phyloP scores from a whole-genome alignment of 2,113 vertebrate species.

The Oophaga pumilio region DNA sequence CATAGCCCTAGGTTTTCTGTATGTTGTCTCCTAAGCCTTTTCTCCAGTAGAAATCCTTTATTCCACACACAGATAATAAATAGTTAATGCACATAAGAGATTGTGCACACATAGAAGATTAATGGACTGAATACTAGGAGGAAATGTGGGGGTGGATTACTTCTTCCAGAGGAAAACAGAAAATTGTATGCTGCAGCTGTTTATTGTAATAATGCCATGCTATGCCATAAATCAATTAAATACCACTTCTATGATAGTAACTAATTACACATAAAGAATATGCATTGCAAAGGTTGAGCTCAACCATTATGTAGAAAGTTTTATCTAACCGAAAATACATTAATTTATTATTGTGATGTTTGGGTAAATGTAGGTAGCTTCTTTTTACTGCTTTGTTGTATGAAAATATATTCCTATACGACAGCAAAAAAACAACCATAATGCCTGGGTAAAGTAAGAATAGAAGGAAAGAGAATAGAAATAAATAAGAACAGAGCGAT shows the following conservation, averaged over 20 bases:
- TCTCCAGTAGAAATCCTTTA: not conserved
- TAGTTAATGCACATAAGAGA: slow-evolving; percentile 29
- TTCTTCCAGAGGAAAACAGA: slow-evolving; percentile 25
- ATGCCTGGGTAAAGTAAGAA: not conserved
- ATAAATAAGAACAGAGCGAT: not conserved
- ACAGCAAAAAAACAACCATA: not conserved
- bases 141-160: slow-evolving; percentile 30
- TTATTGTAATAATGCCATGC: slow-evolving; percentile 14
- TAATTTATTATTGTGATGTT: not conserved
- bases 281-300: not conserved
- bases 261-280: not conserved
- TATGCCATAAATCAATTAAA: slow-evolving; percentile 31
- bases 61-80: slow-evolving; percentile 18
- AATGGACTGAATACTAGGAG: slow-evolving; percentile 14
- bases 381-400: not conserved
- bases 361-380: not conserved
- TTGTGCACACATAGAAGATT: slow-evolving; percentile 21
- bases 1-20: not conserved
- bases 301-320: not conserved
- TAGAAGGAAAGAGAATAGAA: not conserved
- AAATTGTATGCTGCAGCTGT: slow-evolving; percentile 31
- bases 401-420: not conserved
- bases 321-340: not conserved
- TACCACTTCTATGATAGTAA: not conserved
- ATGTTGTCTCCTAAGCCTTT: not conserved